Conservation (phyloP, 2,113 vertebrate species). For the Vidua macroura region DNA sequence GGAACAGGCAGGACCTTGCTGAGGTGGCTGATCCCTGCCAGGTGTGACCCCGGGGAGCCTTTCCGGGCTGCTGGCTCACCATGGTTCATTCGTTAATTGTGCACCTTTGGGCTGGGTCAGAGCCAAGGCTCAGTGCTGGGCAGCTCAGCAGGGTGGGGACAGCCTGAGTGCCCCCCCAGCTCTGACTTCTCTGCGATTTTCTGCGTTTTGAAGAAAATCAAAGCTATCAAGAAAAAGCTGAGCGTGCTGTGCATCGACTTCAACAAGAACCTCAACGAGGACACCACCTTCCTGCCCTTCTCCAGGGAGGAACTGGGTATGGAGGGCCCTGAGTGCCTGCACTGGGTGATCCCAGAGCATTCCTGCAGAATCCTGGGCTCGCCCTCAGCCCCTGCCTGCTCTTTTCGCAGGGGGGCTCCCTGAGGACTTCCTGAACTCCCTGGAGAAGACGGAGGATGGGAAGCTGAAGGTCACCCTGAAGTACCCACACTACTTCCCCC, state of each 20-base stretch:
- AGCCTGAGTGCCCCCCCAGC: neutral
- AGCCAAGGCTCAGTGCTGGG: neutral
- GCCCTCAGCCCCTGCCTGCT: neutral
- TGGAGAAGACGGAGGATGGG: slow-evolving; percentile 84
- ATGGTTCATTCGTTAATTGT: neutral
- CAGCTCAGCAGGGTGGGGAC: neutral
- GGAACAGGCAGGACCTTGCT: neutral
- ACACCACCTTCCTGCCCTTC: slow-evolving; percentile 87
- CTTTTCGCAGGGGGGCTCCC: slow-evolving; percentile 86
- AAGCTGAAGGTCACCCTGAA: slow-evolving; percentile 92
- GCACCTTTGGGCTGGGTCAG: neutral
- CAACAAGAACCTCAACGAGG: slow-evolving; percentile 95
- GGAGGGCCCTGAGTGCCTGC: neutral
- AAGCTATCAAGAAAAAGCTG: slow-evolving; percentile 91
- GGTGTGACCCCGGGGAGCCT: neutral
- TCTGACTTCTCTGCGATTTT: neutral
- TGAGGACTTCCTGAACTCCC: slow-evolving; percentile 89
- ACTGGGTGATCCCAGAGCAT: rapidly evolving
- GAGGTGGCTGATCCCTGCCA: neutral
- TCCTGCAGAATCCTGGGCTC: neutral
- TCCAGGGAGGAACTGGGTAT: slow-evolving; percentile 87
- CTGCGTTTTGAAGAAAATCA: slow-evolving; percentile 83
- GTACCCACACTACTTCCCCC: slow-evolving; percentile 95
- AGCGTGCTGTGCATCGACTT: slow-evolving; percentile 94
- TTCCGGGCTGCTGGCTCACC: rapidly evolving